phyloP scores from a whole-genome alignment of 1,140 invertebrate species.

The Pogonomyrmex barbatus region DNA sequence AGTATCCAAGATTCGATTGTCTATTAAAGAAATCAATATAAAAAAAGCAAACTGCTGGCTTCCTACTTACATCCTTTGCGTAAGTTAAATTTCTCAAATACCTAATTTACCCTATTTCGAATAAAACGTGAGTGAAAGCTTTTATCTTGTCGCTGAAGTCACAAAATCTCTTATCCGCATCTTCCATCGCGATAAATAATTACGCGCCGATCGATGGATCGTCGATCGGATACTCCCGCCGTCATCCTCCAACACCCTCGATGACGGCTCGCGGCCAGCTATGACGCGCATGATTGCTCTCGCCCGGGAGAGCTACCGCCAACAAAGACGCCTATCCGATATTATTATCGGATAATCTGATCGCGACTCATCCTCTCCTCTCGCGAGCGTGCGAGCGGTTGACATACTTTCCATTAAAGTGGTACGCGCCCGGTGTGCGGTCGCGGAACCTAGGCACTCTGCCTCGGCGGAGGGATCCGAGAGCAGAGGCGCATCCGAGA shows the following conservation, averaged over 20 bases:
- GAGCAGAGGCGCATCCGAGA: constrained; percentile 2
- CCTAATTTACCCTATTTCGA: neutral
- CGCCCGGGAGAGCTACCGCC: neutral
- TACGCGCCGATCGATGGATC: neutral
- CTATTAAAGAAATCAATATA: neutral
- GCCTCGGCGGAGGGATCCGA: neutral
- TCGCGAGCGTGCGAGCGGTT: constrained; percentile 36
- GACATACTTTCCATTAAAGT: constrained; percentile 65
- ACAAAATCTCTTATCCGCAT: neutral
- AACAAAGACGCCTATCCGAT: constrained; percentile 36
- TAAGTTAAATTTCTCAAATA: neutral
- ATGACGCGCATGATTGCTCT: constrained; percentile 37
- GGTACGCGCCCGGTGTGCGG: constrained; percentile 31
- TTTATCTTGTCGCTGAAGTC: neutral
- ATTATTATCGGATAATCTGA: constrained; percentile 60
- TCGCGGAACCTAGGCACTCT: constrained; percentile 32
- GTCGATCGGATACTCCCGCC: constrained; percentile 3
- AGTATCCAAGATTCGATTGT: neutral
- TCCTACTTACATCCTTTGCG: neutral
- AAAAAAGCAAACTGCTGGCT: neutral
- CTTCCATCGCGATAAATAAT: constrained; percentile 46
- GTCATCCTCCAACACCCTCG: constrained; percentile 27
- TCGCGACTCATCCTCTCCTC: constrained; percentile 45
- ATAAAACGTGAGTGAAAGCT: neutral
- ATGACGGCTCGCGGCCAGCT: constrained; percentile 40